Evolutionary conservation across 2,113 vertebrate species (phyloP).

Genomic region (Aleadryas rufinucha): DNA sequence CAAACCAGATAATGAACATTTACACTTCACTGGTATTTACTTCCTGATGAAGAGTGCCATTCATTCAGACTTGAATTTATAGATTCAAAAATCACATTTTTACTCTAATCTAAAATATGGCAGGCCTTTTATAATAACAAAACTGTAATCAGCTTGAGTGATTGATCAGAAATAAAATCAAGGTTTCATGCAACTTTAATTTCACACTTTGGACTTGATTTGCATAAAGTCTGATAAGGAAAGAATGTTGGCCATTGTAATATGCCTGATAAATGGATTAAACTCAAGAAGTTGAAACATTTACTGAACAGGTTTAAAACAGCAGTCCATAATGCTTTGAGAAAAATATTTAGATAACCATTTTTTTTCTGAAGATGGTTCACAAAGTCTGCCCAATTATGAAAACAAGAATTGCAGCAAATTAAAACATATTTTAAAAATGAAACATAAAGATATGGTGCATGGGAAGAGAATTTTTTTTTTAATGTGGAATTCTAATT

Average conservation of each 20-base stretch:
- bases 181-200: slow-evolving; percentile 62
- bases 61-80: neutral
- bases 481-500: neutral
- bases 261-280: slow-evolving; percentile 49
- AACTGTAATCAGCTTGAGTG: slow-evolving; percentile 34
- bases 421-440: neutral
- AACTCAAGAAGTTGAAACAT: slow-evolving; percentile 29
- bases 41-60: neutral
- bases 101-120: neutral
- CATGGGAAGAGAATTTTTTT: neutral
- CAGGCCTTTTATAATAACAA: neutral
- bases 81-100: neutral
- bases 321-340: neutral
- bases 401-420: neutral
- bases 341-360: neutral
- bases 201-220: slow-evolving; percentile 52
- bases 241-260: slow-evolving; percentile 35
- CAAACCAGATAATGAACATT: neutral
- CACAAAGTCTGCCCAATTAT: neutral
- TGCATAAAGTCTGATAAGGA: slow-evolving; percentile 41
- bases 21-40: neutral
- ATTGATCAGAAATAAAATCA: slow-evolving; percentile 55
- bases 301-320: slow-evolving; percentile 16
- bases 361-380: neutral
- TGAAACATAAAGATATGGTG: neutral